phyloP scores from a whole-genome alignment of 2,113 vertebrate genomes.

The Empidonax alnorum region DNA sequence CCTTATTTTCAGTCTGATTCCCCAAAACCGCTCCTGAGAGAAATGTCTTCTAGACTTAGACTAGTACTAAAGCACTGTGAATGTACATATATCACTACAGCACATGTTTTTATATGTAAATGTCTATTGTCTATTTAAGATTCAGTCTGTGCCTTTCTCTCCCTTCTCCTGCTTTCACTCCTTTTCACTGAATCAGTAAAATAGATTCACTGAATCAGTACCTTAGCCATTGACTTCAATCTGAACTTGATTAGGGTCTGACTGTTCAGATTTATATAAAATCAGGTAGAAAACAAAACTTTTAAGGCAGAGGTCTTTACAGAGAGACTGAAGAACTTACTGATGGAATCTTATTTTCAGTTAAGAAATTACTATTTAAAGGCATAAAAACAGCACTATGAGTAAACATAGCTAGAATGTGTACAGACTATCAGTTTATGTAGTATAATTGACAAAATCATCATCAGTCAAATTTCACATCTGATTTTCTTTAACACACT shows the following conservation, averaged over 20 bases:
- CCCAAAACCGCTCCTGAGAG: not conserved
- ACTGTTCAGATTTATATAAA: not conserved
- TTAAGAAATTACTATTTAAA: not conserved
- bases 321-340: not conserved
- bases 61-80: not conserved
- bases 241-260: slow-evolving; percentile 9
- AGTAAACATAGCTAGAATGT: not conserved
- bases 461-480: not conserved
- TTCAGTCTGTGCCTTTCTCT: not conserved
- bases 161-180: not conserved
- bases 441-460: not conserved
- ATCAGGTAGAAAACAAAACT: not conserved
- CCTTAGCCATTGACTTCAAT: not conserved
- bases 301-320: not conserved
- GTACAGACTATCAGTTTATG: not conserved
- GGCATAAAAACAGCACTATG: not conserved
- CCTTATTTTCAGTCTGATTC: not conserved
- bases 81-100: not conserved
- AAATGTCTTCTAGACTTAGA: not conserved
- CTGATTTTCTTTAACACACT: not conserved
- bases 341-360: not conserved
- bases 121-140: not conserved
- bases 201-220: not conserved
- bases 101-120: not conserved
- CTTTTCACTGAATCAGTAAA: not conserved